phyloP scores from a whole-genome alignment of 2,797 vertebrate genomes.

The Sparus aurata region DNA sequence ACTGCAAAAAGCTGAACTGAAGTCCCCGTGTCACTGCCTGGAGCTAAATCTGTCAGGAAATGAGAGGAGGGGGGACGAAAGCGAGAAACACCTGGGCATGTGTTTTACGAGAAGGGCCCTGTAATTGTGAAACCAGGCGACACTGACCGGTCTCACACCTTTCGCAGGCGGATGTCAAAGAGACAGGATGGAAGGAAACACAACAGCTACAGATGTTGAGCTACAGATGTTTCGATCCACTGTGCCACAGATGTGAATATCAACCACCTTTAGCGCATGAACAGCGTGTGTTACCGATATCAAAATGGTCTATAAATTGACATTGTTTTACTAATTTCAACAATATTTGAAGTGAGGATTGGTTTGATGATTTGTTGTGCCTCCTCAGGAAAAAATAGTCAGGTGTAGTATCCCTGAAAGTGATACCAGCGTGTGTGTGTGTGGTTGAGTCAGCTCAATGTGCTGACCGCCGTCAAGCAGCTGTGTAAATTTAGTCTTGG shows the following conservation, averaged over 20 bases:
- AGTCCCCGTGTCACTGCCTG: neutral
- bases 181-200: neutral
- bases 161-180: constrained; percentile 15
- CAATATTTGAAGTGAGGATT: neutral
- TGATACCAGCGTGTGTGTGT: neutral
- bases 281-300: neutral
- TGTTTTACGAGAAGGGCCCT: constrained; percentile 28
- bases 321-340: no score
- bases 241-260: neutral
- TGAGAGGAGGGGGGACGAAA: constrained; percentile 11
- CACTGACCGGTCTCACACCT: neutral
- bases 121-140: constrained; percentile 50
- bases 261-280: neutral
- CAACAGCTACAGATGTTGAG: neutral
- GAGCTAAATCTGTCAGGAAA: constrained; percentile 28
- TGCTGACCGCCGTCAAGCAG: constrained; percentile 47
- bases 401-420: constrained; percentile 3
- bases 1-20: no score
- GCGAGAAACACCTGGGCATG: constrained; percentile 25
- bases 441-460: constrained; percentile 9
- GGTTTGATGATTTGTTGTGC: neutral
- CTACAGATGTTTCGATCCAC: neutral
- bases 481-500: constrained; percentile 51
- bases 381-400: neutral
- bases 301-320: neutral